Conservation (phyloP, 2,797 vertebrate species). For the Melanotaenia trifasciata region DNA sequence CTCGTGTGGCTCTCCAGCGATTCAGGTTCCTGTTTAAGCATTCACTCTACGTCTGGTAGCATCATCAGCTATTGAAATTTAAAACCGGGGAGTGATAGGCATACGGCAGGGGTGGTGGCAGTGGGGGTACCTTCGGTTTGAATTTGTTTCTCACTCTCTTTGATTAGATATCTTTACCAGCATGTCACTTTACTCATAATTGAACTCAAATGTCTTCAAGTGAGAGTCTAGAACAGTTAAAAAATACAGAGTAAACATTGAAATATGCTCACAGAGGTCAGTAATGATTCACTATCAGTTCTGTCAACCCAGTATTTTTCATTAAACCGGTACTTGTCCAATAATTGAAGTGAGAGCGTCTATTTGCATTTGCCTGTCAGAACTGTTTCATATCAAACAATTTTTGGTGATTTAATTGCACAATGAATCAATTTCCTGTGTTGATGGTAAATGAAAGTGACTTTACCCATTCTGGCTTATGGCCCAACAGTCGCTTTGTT, state of each 20-base stretch:
- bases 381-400: slow-evolving; percentile 61
- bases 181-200: slow-evolving; percentile 16
- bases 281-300: slow-evolving; percentile 39
- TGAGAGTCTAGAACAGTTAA: background rate
- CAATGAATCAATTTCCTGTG: slow-evolving; percentile 49
- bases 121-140: slow-evolving; percentile 26
- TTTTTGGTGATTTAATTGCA: slow-evolving; percentile 57
- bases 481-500: slow-evolving; percentile 7
- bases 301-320: slow-evolving; percentile 42
- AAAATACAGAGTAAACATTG: slow-evolving; percentile 13
- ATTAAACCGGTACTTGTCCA: slow-evolving; percentile 52
- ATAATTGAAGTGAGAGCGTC: slow-evolving; percentile 56
- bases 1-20: slow-evolving; percentile 40
- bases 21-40: slow-evolving; percentile 67
- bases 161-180: slow-evolving; percentile 56
- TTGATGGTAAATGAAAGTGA: slow-evolving; percentile 63
- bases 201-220: background rate
- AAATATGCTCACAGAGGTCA: slow-evolving; percentile 35
- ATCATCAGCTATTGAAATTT: slow-evolving; percentile 61
- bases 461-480: slow-evolving; percentile 25
- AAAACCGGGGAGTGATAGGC: slow-evolving; percentile 44
- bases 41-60: slow-evolving; percentile 60
- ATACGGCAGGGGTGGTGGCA: slow-evolving; percentile 4
- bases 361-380: slow-evolving; percentile 61
- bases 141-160: slow-evolving; percentile 42